Conservation (phyloP, 2,797 vertebrate genomes). For the Diplodus sargus region DNA sequence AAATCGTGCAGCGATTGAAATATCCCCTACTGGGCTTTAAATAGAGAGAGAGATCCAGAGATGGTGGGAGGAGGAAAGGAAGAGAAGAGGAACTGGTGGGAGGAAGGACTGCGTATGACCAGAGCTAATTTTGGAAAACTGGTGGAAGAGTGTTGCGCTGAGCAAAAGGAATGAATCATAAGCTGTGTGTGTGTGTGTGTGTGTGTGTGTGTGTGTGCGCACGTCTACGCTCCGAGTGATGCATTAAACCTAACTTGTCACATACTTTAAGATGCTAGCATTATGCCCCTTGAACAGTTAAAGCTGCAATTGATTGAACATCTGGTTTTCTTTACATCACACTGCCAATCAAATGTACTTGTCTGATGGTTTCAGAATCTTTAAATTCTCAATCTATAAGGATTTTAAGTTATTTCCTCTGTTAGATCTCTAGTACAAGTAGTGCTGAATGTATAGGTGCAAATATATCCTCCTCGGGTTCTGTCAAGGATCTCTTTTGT, state of each 20-base stretch:
- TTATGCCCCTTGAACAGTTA: background rate
- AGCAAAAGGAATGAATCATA: slow-evolving; percentile 63
- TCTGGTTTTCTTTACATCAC: background rate
- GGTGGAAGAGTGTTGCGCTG: slow-evolving; percentile 48
- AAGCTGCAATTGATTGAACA: background rate
- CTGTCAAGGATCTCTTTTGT: slow-evolving; percentile 49
- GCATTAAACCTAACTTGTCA: slow-evolving; percentile 9
- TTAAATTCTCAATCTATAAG: too few relatives aligned
- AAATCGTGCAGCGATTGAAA: slow-evolving; percentile 51
- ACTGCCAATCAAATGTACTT: background rate
- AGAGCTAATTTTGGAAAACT: slow-evolving; percentile 68
- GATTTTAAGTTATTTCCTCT: background rate
- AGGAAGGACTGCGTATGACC: slow-evolving; percentile 60
- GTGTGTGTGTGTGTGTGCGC: too few relatives aligned
- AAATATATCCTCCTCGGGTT: slow-evolving; percentile 24
- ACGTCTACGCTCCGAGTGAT: slow-evolving; percentile 13
- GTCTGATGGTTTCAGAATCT: background rate
- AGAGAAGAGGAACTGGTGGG: slow-evolving; percentile 71
- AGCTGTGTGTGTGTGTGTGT: slow-evolving; percentile 23
- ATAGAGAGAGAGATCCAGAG: slow-evolving; percentile 61
- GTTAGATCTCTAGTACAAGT: background rate
- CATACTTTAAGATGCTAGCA: background rate
- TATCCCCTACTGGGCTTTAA: slow-evolving; percentile 60
- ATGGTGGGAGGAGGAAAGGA: slow-evolving; percentile 61
- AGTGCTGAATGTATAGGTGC: slow-evolving; percentile 8